phyloP scores from a whole-genome alignment of 2,888 invertebrate genomes.

The Apamea monoglypha region DNA sequence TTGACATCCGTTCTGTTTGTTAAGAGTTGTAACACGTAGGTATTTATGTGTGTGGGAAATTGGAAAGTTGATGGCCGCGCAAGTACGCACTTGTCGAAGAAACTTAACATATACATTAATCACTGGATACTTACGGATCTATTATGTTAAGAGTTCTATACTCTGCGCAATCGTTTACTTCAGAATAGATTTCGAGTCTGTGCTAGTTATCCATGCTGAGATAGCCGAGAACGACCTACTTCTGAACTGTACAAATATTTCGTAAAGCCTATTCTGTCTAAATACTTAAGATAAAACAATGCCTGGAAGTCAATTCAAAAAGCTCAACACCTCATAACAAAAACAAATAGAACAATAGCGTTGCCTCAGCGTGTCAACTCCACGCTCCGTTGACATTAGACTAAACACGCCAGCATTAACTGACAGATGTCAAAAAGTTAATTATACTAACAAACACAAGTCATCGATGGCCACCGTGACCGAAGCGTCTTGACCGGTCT shows the following conservation, averaged over 20 bases:
- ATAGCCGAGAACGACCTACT: conserved; percentile 20
- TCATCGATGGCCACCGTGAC: conserved; percentile 36
- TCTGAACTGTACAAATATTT: conserved; percentile 39
- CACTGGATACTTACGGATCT: conserved; percentile 38
- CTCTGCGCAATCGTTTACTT: conserved; percentile 9
- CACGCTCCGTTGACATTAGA: conserved; percentile 11
- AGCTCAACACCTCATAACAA: conserved; percentile 9
- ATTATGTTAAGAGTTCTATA: conserved; percentile 32
- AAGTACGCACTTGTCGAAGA: conserved; percentile 52
- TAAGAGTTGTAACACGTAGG: conserved; percentile 58
- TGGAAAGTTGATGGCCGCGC: conserved; percentile 72
- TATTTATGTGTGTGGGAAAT: conserved; percentile 72
- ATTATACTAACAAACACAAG: conserved; percentile 35
- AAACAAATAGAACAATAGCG: conserved; percentile 40
- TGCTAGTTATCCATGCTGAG: conserved; percentile 7
- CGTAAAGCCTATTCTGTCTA: conserved; percentile 7
- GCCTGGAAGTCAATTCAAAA: conserved; percentile 20
- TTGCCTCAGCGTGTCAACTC: conserved; percentile 19
- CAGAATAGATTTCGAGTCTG: conserved; percentile 17
- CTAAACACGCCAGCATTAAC: conserved; percentile 32
- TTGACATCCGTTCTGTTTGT: conserved; percentile 68
- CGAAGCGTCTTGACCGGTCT: conserved; percentile 24
- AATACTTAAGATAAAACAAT: conserved; percentile 19
- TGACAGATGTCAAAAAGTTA: conserved; percentile 42
- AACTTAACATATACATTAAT: conserved; percentile 59